phyloP scores from a whole-genome alignment of 2,113 vertebrate species.

The Chinchilla lanigera region DNA sequence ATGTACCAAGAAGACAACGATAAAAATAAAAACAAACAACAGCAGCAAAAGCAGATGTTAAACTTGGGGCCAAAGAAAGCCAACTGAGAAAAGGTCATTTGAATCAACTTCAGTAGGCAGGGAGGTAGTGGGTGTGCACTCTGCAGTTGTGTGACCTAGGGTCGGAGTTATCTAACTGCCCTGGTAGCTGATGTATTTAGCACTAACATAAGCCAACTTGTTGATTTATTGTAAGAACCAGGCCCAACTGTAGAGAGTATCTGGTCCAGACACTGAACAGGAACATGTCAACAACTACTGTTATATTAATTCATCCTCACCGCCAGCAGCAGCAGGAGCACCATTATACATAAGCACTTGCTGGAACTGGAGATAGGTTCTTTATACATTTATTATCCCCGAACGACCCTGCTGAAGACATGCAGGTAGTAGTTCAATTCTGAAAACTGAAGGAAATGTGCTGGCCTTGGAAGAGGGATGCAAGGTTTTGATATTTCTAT shows the following conservation, averaged over 20 bases:
- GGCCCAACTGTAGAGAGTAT: background rate
- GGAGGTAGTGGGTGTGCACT: fast-evolving
- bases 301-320: too few relatives aligned
- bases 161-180: background rate
- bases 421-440: background rate
- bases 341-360: background rate
- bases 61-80: background rate
- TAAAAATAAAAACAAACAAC: background rate
- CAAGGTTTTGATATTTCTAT: conserved; percentile 43
- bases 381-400: background rate
- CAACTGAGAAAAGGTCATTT: background rate
- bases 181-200: background rate
- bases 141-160: background rate
- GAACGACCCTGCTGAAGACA: background rate
- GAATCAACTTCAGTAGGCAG: background rate
- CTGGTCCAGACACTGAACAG: too few relatives aligned
- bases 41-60: background rate
- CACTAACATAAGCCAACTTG: background rate
- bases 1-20: background rate
- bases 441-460: conserved; percentile 26
- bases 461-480: background rate
- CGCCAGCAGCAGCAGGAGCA: fast-evolving
- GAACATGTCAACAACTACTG: background rate
- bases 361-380: background rate
- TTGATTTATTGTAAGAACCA: background rate